These are phyloP conservation scores for Sussaba pulchella DNA, from an alignment of 2,888 invertebrate species.

Conservation along the genomic window DNA sequence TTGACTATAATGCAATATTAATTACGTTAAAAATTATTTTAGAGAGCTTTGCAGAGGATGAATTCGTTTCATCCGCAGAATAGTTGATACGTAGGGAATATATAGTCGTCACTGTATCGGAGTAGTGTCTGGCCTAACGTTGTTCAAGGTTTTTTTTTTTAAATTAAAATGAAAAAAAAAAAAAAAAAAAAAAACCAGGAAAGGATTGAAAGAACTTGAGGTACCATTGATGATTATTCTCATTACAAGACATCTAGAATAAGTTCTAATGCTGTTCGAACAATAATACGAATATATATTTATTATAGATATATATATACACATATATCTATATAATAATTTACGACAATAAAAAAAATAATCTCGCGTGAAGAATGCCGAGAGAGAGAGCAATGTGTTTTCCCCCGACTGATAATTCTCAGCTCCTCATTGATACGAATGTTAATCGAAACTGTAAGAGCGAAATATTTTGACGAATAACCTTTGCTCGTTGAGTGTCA, in stretches of 20 bases:
- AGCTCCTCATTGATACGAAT: conserved; percentile 52
- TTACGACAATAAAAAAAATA: conserved; percentile 77
- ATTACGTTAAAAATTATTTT: conserved; percentile 18
- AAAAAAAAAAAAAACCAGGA: conserved; percentile 53
- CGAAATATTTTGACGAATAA: conserved; percentile 5
- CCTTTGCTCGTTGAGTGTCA: background rate
- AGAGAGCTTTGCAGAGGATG: conserved; percentile 48
- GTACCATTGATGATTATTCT: conserved; percentile 64
- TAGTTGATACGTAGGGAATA: conserved; percentile 62
- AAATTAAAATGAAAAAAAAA: conserved; percentile 17
- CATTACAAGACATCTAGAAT: conserved; percentile 76
- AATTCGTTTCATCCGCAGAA: conserved; percentile 55
- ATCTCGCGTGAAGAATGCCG: conserved; percentile 57
- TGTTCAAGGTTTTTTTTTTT: conserved; percentile 75
- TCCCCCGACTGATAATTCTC: conserved; percentile 52
- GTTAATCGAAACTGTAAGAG: conserved; percentile 9
- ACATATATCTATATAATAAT: conserved; percentile 77
- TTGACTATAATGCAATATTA: conserved; percentile 2
- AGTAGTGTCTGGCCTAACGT: conserved; percentile 84
- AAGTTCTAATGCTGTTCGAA: conserved; percentile 84
- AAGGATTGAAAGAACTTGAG: conserved; percentile 51
- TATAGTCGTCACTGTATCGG: conserved; percentile 77
- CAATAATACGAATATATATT: conserved; percentile 83
- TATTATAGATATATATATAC: conserved; percentile 70
- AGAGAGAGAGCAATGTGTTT: conserved; percentile 54